Conservation (phyloP, 2,797 vertebrate genomes). For the Mycteria americana region DNA sequence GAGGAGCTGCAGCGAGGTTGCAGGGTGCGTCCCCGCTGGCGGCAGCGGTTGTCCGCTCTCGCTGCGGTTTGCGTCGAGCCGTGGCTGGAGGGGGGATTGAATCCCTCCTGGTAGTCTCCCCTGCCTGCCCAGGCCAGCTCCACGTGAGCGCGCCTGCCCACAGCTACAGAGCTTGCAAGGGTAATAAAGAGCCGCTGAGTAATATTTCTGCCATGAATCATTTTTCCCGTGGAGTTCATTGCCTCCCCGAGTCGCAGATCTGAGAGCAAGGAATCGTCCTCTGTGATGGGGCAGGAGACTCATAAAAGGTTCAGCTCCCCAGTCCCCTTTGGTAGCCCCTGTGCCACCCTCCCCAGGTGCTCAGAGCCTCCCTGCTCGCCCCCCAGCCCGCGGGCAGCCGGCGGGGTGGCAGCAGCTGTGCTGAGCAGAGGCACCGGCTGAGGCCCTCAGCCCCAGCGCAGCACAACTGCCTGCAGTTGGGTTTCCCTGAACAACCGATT, state of each 20-base stretch:
- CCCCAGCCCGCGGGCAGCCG: rapidly evolving
- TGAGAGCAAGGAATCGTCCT: neutral
- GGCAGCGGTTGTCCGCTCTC: neutral
- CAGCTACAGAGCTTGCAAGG: neutral
- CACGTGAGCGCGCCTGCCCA: neutral
- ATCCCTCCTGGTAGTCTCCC: neutral
- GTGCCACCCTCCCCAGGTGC: rapidly evolving
- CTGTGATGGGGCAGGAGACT: neutral
- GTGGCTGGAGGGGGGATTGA: neutral
- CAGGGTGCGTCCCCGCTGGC: neutral
- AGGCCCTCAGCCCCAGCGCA: neutral
- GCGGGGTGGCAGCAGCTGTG: neutral
- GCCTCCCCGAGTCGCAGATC: neutral
- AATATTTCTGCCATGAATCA: neutral
- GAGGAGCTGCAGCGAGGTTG: neutral
- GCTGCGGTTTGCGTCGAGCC: neutral
- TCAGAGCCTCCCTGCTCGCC: neutral
- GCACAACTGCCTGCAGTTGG: neutral
- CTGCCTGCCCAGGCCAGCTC: neutral
- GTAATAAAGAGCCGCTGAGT: neutral
- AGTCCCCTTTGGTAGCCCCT: neutral
- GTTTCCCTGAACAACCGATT: neutral
- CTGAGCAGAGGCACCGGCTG: neutral
- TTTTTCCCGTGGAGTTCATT: neutral
- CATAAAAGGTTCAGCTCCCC: neutral